Evolutionary conservation across 2,113 vertebrate species (phyloP).

Genomic region (Pseudolaguvia tuberculata): DNA sequence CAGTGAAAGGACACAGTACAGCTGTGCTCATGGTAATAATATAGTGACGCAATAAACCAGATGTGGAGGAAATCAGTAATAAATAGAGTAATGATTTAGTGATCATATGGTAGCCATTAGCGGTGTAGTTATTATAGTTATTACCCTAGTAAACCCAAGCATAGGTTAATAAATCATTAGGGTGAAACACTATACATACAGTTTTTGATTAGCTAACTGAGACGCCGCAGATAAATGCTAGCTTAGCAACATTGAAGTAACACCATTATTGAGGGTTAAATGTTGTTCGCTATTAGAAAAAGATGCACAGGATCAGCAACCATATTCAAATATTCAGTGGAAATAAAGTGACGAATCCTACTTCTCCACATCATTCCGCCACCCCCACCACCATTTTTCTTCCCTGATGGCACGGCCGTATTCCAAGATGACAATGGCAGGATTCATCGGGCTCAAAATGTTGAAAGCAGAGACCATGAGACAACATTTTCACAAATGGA

Average conservation of each 20-base stretch:
- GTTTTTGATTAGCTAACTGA: too few relatives aligned
- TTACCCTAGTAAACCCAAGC: not conserved
- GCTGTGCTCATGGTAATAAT: not conserved
- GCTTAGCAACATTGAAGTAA: not conserved
- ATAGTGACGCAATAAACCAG: not conserved
- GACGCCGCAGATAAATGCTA: too few relatives aligned
- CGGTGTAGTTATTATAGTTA: not conserved
- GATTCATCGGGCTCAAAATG: too few relatives aligned
- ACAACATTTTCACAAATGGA: too few relatives aligned
- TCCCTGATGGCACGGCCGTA: too few relatives aligned
- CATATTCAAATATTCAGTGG: not conserved
- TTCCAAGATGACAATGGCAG: too few relatives aligned
- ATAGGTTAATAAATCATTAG: not conserved
- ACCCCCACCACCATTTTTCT: too few relatives aligned
- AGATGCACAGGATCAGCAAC: not conserved
- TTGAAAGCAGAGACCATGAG: too few relatives aligned
- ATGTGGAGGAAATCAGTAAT: not conserved
- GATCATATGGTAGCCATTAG: not conserved
- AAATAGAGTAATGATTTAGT: not conserved
- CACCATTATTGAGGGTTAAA: not conserved
- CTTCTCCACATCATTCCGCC: too few relatives aligned
- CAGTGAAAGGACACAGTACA: not conserved
- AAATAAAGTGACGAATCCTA: too few relatives aligned
- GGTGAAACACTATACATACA: not conserved
- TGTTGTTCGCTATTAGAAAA: too few relatives aligned